Percentiles rank a stretch among this genome's conserved stretches.
Evolutionary conservation across 2,113 vertebrate species (phyloP).

Genomic region (Antigone vipio): DNA sequence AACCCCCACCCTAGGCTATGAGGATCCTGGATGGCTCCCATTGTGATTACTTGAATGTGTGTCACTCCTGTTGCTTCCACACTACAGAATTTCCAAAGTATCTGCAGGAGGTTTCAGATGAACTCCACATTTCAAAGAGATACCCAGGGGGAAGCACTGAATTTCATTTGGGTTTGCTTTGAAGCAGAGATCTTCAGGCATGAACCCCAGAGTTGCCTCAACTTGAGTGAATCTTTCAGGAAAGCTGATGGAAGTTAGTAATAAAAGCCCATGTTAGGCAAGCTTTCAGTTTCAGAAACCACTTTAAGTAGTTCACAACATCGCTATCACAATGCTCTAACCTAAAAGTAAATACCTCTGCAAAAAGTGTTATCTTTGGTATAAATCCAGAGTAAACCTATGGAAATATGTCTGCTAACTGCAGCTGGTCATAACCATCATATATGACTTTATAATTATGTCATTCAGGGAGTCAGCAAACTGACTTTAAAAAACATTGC

Average conservation of each 20-base stretch:
- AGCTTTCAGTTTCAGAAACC: background rate
- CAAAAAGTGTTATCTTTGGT: background rate
- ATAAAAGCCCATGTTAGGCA: background rate
- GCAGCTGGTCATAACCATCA: background rate
- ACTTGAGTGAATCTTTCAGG: background rate
- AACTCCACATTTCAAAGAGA: background rate
- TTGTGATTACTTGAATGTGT: background rate
- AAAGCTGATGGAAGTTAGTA: background rate
- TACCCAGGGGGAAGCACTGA: background rate
- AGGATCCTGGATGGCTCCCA: background rate
- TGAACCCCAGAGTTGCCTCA: background rate
- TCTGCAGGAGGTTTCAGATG: background rate
- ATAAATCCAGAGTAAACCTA: background rate
- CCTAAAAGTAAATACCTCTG: background rate
- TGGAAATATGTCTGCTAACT: background rate
- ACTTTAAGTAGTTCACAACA: background rate
- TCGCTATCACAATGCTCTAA: accelerated
- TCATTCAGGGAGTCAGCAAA: background rate
- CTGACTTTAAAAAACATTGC: background rate
- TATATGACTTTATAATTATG: background rate
- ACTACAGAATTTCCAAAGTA: background rate
- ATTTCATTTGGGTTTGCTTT: background rate
- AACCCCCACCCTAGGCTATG: accelerated
- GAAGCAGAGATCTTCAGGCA: background rate
- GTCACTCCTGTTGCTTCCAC: background rate